phyloP scores from a whole-genome alignment of 53 echinoderm and acorn worm species.

The Actinopyga echinites region DNA sequence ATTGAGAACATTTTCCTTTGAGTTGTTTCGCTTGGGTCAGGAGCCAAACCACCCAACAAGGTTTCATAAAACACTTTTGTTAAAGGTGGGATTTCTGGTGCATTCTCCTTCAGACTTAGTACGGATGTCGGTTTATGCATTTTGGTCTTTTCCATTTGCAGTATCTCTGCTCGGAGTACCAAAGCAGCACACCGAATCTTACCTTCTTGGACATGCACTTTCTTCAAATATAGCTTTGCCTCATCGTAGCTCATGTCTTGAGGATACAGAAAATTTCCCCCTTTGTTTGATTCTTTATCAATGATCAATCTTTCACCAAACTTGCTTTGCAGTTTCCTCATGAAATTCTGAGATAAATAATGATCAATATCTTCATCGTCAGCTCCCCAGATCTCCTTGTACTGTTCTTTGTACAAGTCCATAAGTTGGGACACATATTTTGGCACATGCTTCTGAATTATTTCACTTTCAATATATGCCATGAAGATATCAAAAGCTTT shows the following conservation, averaged over 20 bases:
- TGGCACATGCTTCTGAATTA: slow-evolving; percentile 44
- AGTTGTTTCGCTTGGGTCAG: slow-evolving; percentile 30
- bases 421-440: slow-evolving; percentile 45
- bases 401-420: slow-evolving; percentile 60
- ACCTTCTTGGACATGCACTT: slow-evolving; percentile 14
- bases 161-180: slow-evolving; percentile 45
- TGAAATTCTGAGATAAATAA: slow-evolving; percentile 11
- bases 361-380: slow-evolving; percentile 24
- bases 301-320: slow-evolving; percentile 37
- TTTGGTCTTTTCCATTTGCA: slow-evolving; percentile 44
- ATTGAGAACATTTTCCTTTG: slow-evolving; percentile 27
- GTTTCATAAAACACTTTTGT: slow-evolving; percentile 46
- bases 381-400: slow-evolving; percentile 26
- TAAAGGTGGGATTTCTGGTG: slow-evolving; percentile 45
- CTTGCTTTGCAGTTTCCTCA: slow-evolving; percentile 25
- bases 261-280: slow-evolving; percentile 33
- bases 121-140: slow-evolving; percentile 45
- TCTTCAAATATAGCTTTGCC: slow-evolving; percentile 33
- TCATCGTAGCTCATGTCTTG: slow-evolving; percentile 49
- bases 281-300: slow-evolving; percentile 43
- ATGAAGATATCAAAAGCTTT: slow-evolving; percentile 22
- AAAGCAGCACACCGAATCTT: slow-evolving; percentile 45
- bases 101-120: slow-evolving; percentile 28
- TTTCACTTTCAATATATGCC: slow-evolving; percentile 39
- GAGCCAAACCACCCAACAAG: slow-evolving; percentile 43